phyloP scores from a whole-genome alignment of 2,113 vertebrate genomes.

The Xerus inauris region DNA sequence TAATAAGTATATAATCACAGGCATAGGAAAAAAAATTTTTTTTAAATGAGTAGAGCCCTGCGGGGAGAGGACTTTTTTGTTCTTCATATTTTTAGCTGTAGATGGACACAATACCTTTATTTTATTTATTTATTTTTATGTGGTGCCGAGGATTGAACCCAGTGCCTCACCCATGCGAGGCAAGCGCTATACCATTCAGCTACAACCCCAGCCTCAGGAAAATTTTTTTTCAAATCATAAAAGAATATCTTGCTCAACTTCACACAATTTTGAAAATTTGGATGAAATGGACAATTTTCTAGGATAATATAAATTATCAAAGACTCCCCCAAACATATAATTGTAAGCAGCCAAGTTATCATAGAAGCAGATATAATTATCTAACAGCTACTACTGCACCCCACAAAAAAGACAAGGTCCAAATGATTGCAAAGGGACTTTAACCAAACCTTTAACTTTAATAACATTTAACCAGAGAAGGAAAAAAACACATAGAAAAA shows the following conservation, averaged over 20 bases:
- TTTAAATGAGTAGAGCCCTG: too few relatives aligned
- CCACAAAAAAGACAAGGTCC: background rate
- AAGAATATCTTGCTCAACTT: background rate
- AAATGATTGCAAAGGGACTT: background rate
- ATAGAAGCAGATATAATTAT: slow-evolving; percentile 14
- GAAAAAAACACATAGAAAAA: background rate
- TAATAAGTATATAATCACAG: background rate
- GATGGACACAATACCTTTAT: too few relatives aligned
- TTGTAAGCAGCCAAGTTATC: background rate
- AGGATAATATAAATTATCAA: slow-evolving; percentile 19
- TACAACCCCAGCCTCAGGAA: too few relatives aligned
- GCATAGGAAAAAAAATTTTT: background rate
- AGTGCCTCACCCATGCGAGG: too few relatives aligned
- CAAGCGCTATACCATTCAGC: too few relatives aligned
- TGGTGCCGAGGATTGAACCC: too few relatives aligned
- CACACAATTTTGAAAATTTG: slow-evolving; percentile 15
- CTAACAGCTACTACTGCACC: background rate
- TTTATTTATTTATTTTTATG: too few relatives aligned
- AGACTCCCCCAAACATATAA: background rate
- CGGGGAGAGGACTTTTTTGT: too few relatives aligned
- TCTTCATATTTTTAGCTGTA: too few relatives aligned
- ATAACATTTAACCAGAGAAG: background rate
- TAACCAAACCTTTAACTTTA: slow-evolving; percentile 39
- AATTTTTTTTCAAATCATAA: background rate
- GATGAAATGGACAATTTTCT: background rate